Conservation (phyloP, 2,888 invertebrate genomes). For the Ichneumon xanthorius region DNA sequence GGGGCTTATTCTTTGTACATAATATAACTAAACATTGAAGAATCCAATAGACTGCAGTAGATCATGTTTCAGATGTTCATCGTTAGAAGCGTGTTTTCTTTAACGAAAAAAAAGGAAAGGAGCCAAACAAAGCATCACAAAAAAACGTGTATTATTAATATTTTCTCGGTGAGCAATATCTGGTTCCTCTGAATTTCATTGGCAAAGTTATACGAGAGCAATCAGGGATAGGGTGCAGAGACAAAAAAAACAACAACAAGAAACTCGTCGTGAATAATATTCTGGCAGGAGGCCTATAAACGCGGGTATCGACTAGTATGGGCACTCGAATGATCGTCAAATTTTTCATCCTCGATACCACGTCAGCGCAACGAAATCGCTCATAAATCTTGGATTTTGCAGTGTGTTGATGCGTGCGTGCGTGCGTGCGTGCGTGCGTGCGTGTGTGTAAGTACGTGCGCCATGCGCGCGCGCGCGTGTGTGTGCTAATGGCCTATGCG, state of each 20-base stretch:
- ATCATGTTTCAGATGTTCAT: constrained; percentile 23
- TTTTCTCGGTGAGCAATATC: constrained; percentile 2
- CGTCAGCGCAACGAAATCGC: neutral
- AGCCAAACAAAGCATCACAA: constrained; percentile 15
- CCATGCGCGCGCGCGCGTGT: too few relatives aligned
- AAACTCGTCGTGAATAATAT: neutral
- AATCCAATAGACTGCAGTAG: constrained; percentile 37
- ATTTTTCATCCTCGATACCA: constrained; percentile 5
- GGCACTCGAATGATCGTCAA: neutral
- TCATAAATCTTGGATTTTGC: neutral
- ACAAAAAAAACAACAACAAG: neutral
- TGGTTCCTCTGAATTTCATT: constrained; percentile 15
- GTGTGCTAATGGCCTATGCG: constrained; percentile 33
- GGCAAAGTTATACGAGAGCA: neutral
- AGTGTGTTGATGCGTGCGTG: neutral
- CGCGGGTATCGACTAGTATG: neutral
- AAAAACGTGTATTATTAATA: constrained; percentile 4
- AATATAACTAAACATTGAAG: constrained; percentile 55
- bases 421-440: too few relatives aligned
- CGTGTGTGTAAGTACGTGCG: too few relatives aligned
- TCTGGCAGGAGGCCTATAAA: constrained; percentile 32
- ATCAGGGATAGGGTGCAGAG: neutral
- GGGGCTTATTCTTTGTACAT: constrained; percentile 70
- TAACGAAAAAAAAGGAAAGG: neutral
- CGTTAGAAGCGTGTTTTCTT: constrained; percentile 16